These are phyloP conservation scores for Frankliniella fusca DNA, from an alignment of 2,888 invertebrate genomes.

Conservation along the genomic window DNA sequence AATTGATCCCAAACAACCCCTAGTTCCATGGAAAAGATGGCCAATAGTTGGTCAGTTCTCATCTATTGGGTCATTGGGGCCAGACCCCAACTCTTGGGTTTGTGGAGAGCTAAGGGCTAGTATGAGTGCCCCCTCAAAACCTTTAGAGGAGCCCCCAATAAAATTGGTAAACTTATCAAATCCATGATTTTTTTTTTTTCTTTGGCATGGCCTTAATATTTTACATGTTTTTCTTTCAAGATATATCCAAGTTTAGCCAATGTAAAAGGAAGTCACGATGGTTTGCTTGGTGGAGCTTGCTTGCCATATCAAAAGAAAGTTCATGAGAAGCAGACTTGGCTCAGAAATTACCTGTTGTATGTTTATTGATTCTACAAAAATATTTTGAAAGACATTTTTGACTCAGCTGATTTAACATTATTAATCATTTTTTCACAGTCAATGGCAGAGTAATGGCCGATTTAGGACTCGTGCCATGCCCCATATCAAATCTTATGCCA, in stretches of 20 bases:
- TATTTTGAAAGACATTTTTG: neutral
- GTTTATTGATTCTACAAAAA: slow-evolving; percentile 44
- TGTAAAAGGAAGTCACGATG: slow-evolving; percentile 79
- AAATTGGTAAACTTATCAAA: slow-evolving; percentile 47
- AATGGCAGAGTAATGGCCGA: slow-evolving; percentile 73
- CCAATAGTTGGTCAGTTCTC: slow-evolving; percentile 82
- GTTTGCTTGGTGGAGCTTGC: slow-evolving; percentile 78
- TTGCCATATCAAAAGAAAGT: slow-evolving; percentile 76
- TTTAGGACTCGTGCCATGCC: slow-evolving; percentile 83
- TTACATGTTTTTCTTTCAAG: slow-evolving; percentile 35
- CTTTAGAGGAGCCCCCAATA: slow-evolving; percentile 55
- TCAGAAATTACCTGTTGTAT: slow-evolving; percentile 71
- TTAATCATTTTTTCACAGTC: slow-evolving; percentile 52
- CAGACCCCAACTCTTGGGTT: slow-evolving; percentile 62
- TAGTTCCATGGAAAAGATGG: slow-evolving; percentile 55
- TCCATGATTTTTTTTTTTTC: slow-evolving; percentile 23
- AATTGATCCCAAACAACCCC: slow-evolving; percentile 48
- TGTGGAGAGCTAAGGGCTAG: slow-evolving; percentile 67
- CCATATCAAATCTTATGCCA: slow-evolving; percentile 87
- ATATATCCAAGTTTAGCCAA: slow-evolving; percentile 79
- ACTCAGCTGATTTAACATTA: slow-evolving; percentile 31
- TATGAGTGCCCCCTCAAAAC: slow-evolving; percentile 44
- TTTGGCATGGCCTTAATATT: neutral
- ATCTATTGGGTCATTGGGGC: slow-evolving; percentile 66
- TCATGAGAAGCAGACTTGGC: slow-evolving; percentile 81